Percentiles rank a stretch among this genome's conserved stretches.
Conservation (phyloP, 2,888 invertebrate species). For the Idaea aversata region DNA sequence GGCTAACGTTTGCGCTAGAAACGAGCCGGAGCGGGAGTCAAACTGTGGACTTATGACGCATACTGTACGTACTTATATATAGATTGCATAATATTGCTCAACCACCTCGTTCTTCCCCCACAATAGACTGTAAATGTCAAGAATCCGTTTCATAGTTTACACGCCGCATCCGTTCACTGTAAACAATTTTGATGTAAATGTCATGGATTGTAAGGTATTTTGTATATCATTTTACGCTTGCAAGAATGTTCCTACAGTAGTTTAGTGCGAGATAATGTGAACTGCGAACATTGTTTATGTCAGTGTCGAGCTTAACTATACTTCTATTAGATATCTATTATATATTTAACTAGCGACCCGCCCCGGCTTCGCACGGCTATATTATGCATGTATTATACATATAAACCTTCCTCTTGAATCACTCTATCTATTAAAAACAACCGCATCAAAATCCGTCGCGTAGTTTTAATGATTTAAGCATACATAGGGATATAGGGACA, state of each 20-base stretch:
- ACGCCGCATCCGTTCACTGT: constrained; percentile 23
- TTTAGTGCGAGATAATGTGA: not conserved
- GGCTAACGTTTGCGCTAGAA: too few species aligned
- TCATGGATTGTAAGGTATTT: constrained; percentile 10
- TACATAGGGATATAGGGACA: too few species aligned
- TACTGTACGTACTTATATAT: not conserved
- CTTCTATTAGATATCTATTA: too few species aligned
- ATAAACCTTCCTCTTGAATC: too few species aligned
- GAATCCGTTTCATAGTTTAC: constrained; percentile 30
- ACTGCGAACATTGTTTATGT: not conserved
- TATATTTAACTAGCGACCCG: too few species aligned
- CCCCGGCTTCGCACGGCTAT: too few species aligned
- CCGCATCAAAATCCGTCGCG: too few species aligned
- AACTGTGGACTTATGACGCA: too few species aligned
- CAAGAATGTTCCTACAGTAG: not conserved
- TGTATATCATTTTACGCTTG: constrained; percentile 4
- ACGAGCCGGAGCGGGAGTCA: too few species aligned
- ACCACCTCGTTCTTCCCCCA: not conserved
- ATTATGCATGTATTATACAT: too few species aligned
- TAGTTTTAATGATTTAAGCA: too few species aligned
- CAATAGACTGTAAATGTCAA: constrained; percentile 15
- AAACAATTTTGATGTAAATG: constrained; percentile 25
- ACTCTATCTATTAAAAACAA: too few species aligned
- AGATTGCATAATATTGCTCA: not conserved
- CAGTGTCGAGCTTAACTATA: not conserved